A percentile compares a stretch with the other conserved stretches of the same genome.
These are phyloP conservation scores for Nestor notabilis DNA, from an alignment of 2,113 vertebrate genomes.

Conservation along the genomic window DNA sequence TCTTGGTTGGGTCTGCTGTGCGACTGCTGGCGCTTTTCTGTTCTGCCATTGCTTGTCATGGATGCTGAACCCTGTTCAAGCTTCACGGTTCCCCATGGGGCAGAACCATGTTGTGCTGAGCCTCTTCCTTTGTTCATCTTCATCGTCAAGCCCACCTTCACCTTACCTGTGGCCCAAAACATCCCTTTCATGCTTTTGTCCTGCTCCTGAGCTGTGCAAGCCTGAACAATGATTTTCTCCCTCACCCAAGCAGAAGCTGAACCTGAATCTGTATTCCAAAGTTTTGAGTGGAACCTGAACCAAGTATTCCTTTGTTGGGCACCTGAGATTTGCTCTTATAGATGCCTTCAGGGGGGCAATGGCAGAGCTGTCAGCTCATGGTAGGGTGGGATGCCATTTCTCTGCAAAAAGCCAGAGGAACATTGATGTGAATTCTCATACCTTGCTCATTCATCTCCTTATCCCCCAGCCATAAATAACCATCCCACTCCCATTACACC, in stretches of 20 bases:
- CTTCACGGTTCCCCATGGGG: background rate
- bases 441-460: background rate
- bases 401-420: background rate
- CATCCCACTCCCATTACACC: background rate
- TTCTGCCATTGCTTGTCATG: background rate
- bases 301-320: background rate
- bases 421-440: background rate
- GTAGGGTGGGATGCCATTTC: background rate
- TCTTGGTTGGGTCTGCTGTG: background rate
- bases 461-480: background rate
- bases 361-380: background rate
- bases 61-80: background rate
- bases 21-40: background rate
- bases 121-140: background rate
- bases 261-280: background rate
- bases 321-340: background rate
- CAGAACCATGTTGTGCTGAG: background rate
- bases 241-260: background rate
- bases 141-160: background rate
- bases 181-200: background rate
- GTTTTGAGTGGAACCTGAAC: background rate
- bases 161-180: background rate
- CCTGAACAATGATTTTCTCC: background rate
- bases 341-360: background rate
- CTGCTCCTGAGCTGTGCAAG: background rate